Conservation (phyloP, 2,888 invertebrate genomes). For the Ophonus ardosiacus region DNA sequence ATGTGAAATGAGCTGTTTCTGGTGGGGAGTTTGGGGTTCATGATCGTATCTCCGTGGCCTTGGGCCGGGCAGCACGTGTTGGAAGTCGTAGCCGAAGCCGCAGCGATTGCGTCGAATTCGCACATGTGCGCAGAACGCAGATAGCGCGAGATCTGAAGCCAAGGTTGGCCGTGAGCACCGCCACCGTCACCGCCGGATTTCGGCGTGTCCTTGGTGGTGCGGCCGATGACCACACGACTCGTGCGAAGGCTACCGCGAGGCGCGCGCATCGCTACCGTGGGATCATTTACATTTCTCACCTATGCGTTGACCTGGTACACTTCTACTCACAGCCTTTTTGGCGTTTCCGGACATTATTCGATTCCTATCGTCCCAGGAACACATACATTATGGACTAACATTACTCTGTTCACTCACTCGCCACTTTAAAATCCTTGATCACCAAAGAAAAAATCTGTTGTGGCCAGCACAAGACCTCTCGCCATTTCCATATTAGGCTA, state of each 20-base stretch:
- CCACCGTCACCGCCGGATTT: constrained; percentile 58
- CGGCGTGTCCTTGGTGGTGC: constrained; percentile 58
- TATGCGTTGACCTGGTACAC: constrained; percentile 42
- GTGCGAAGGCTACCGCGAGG: constrained; percentile 57
- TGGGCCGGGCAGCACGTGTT: constrained; percentile 46
- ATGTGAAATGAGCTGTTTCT: constrained; percentile 1
- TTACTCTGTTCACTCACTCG: neutral
- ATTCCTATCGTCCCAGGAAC: neutral
- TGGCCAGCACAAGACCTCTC: no score
- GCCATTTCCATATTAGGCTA: no score
- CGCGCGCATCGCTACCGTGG: constrained; percentile 44
- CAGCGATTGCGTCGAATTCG: neutral
- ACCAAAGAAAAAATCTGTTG: no score
- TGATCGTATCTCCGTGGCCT: constrained; percentile 5
- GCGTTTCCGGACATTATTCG: constrained; percentile 16
- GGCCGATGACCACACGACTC: constrained; percentile 60
- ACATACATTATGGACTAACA: neutral
- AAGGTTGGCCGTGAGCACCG: constrained; percentile 39
- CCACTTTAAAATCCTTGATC: no score
- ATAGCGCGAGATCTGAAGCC: constrained; percentile 4
- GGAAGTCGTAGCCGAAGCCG: neutral
- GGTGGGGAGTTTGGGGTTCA: constrained; percentile 15
- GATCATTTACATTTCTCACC: constrained; percentile 47
- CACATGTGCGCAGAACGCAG: constrained; percentile 16
- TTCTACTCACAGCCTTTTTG: constrained; percentile 2